phyloP scores from a whole-genome alignment of 2,888 invertebrate genomes.

The Ormyrus pomaceus region DNA sequence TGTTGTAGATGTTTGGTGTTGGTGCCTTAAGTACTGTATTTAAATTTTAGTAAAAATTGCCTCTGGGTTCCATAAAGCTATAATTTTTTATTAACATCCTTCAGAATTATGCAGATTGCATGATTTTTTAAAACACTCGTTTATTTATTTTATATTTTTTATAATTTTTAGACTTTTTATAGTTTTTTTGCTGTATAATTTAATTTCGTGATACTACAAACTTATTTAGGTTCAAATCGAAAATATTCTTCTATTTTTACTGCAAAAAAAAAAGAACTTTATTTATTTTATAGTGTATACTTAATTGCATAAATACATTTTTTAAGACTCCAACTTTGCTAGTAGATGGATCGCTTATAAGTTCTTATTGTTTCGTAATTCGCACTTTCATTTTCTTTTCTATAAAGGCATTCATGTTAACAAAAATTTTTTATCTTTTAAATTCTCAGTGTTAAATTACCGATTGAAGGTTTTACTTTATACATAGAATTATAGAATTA shows the following conservation, averaged over 20 bases:
- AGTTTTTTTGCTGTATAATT: neutral
- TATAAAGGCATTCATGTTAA: constrained; percentile 6
- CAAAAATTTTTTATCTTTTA: constrained; percentile 1
- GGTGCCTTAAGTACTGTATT: constrained; percentile 60
- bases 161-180: neutral
- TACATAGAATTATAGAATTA: neutral
- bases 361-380: constrained; percentile 55
- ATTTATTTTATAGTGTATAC: constrained; percentile 10
- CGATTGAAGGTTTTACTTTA: neutral
- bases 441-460: constrained; percentile 38
- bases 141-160: constrained; percentile 5
- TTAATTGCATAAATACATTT: neutral
- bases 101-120: constrained; percentile 28
- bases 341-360: constrained; percentile 50
- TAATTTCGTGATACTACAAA: neutral
- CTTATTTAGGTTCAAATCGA: constrained; percentile 34
- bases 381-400: constrained; percentile 47
- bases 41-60: constrained; percentile 4
- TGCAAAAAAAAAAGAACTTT: too few relatives aligned
- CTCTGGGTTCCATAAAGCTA: constrained; percentile 15
- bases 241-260: constrained; percentile 15
- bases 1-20: constrained; percentile 63
- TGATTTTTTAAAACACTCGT: constrained; percentile 17
- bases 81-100: constrained; percentile 30
- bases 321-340: constrained; percentile 47